Base-by-base conservation (phyloP, 2,888 invertebrate species). In the Allophyes oxyacanthae region DNA sequence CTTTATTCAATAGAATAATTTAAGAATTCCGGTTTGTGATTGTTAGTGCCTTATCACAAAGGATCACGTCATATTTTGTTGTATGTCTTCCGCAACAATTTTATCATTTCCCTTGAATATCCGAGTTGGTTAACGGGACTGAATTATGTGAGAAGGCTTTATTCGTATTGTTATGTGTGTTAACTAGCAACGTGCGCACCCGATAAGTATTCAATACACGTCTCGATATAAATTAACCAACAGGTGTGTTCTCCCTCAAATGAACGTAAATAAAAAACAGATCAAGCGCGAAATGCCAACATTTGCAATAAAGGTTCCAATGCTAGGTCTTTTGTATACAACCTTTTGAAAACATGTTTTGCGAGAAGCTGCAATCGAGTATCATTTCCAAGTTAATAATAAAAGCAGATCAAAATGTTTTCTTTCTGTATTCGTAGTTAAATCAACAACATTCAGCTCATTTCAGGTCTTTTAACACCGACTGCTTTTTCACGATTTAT, bases 201-300 rank as follows among this genome's bases (percentile, higher is more conserved):
- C 65, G 67, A 78, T 78, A 79, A 78, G 78, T 82, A 86, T 78
- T 80, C 78, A 73, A 79, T 82, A 79, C 76, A 74, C 74, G 72
- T 73, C 65, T 68, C 66, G 52, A 79, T 72, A 79, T 85, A 85
- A 85, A 86, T 84, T 82, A 78, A 78, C 78, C 81, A 82, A 86
- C 88, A 88, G 86, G 86, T 88, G 87, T 79, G 72, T 74, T 73
- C 76, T 82, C 76, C 77, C 75, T 78, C 65, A 78, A 81, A 82
- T 80, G 66, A 76, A 78, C 78, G 81, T 81, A 84, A 68, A 69
- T 72, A 75, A 68, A 81, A 84, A 84, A 81, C 76, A 68, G 74
- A 79, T 78, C 72, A 71, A 63, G 51, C 64, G 34, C 60, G 64
- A 64, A 74, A 74, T 57, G 56, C 55, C 60, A 72, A 68, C 63